phyloP scores from a whole-genome alignment of 53 echinoderm and acorn worm species.

The Paelopatides confundens region DNA sequence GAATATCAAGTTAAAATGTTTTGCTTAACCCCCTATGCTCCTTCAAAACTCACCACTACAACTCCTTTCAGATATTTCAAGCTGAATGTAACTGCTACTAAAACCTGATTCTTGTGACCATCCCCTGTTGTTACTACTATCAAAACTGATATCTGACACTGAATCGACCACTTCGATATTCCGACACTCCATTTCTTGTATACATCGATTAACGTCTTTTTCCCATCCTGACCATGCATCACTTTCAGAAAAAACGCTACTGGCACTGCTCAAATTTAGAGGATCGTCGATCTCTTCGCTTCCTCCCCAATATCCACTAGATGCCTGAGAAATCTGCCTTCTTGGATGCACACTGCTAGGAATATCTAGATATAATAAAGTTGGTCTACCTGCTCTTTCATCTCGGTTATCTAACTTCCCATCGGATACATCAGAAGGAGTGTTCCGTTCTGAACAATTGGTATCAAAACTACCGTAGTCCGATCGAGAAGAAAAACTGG shows the following conservation, averaged over 20 bases:
- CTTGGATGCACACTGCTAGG: neutral
- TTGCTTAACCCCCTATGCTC: no score
- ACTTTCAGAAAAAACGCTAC: neutral
- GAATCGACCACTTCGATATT: no score
- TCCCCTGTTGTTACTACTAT: no score
- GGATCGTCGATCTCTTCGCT: neutral
- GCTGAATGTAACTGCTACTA: no score
- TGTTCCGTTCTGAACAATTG: neutral
- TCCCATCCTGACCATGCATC: neutral
- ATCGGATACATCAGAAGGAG: neutral
- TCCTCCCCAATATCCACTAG: slow-evolving; percentile 16
- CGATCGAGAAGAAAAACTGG: neutral
- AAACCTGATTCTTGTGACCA: no score
- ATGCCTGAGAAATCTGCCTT: neutral
- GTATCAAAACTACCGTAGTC: neutral
- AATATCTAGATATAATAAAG: neutral
- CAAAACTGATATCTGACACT: no score
- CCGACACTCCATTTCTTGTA: no score
- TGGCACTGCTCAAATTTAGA: neutral
- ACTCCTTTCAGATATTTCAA: no score
- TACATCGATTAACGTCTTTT: neutral
- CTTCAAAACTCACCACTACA: no score
- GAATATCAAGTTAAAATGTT: no score
- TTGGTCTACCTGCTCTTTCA: neutral
- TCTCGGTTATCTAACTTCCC: neutral